These are phyloP conservation scores for Troilus luridus DNA, from an alignment of 2,888 invertebrate species.

Conservation along the genomic window DNA sequence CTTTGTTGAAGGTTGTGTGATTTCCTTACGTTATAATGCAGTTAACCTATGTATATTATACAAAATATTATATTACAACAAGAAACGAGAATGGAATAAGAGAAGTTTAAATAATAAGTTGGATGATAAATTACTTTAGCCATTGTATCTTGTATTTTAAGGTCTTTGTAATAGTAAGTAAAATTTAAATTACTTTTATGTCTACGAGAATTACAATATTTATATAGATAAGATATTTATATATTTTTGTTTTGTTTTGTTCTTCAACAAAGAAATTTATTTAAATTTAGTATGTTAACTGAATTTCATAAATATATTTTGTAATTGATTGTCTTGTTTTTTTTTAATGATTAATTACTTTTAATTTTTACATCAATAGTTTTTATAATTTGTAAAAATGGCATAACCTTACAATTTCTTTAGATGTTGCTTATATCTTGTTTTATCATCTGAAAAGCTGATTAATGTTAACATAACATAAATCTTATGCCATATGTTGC, in stretches of 20 bases:
- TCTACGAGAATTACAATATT: background rate
- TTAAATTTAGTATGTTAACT: constrained; percentile 40
- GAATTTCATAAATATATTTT: constrained; percentile 43
- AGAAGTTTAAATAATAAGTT: background rate
- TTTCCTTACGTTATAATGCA: background rate
- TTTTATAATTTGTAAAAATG: too few relatives aligned
- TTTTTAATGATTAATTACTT: background rate
- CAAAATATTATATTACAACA: background rate
- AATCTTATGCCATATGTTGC: too few relatives aligned
- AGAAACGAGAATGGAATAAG: background rate
- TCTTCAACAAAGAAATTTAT: constrained; percentile 9
- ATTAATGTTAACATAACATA: too few relatives aligned
- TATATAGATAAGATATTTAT: background rate
- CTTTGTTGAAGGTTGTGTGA: background rate
- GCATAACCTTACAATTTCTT: background rate
- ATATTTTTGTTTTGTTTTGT: background rate
- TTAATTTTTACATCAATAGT: background rate
- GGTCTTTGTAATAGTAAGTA: background rate
- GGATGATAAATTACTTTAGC: background rate
- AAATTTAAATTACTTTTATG: background rate
- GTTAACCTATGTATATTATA: background rate
- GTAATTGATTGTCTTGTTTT: constrained; percentile 8
- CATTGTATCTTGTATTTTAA: background rate
- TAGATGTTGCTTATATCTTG: too few relatives aligned
- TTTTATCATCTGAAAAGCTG: too few relatives aligned